These are phyloP conservation scores for Rhinoderma darwinii DNA, from an alignment of 2,113 vertebrate genomes.

Conservation along the genomic window DNA sequence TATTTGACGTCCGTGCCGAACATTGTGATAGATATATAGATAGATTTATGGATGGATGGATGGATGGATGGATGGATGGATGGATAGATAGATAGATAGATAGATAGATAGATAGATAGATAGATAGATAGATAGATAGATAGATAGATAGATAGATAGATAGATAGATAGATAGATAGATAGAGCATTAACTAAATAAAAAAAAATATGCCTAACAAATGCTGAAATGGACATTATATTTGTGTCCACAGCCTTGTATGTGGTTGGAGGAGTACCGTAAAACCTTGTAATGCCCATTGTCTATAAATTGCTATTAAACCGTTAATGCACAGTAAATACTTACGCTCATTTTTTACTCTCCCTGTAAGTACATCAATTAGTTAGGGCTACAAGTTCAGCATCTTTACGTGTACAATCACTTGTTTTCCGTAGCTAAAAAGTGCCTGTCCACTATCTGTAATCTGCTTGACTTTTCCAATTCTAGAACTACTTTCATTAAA, in stretches of 20 bases:
- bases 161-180: slow-evolving; percentile 6
- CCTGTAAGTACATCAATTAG: slow-evolving; percentile 95
- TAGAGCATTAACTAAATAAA: neutral
- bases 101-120: too few species aligned
- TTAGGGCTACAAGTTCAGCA: slow-evolving; percentile 95
- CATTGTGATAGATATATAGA: too few species aligned
- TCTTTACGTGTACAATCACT: slow-evolving; percentile 90
- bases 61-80: too few species aligned
- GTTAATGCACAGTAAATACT: slow-evolving; percentile 86
- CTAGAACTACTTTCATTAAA: slow-evolving; percentile 87
- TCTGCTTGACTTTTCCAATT: slow-evolving; percentile 77
- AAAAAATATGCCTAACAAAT: neutral
- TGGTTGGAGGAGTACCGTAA: neutral
- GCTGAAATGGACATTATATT: neutral
- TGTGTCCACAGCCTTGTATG: neutral
- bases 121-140: too few species aligned
- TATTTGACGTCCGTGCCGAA: too few species aligned
- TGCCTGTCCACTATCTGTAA: slow-evolving; percentile 88
- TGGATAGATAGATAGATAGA: too few species aligned
- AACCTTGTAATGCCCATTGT: slow-evolving; percentile 49
- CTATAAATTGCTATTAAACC: slow-evolving; percentile 92
- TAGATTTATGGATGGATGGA: too few species aligned
- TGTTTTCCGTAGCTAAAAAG: slow-evolving; percentile 82
- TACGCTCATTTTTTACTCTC: slow-evolving; percentile 87
- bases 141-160: neutral